These are phyloP conservation scores for Melanotus villosus DNA, from an alignment of 2,888 invertebrate genomes.

Conservation along the genomic window DNA sequence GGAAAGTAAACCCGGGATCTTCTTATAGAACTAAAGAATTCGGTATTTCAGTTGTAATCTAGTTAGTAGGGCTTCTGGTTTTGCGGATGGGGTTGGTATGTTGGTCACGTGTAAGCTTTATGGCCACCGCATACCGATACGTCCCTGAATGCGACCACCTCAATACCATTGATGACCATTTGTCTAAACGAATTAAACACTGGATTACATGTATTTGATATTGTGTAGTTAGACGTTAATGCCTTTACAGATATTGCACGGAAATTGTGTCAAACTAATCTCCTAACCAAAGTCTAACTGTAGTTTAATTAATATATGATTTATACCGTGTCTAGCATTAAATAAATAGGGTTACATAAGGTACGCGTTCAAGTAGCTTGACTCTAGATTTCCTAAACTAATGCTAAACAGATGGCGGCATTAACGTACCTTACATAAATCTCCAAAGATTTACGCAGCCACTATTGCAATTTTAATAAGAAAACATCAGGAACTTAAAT, in stretches of 20 bases:
- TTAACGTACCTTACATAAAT: too few relatives aligned
- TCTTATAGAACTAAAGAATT: constrained; percentile 46
- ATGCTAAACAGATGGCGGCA: too few relatives aligned
- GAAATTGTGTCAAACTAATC: not conserved
- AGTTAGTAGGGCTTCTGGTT: constrained; percentile 60
- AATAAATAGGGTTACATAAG: not conserved
- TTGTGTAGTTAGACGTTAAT: constrained; percentile 7
- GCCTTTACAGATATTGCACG: not conserved
- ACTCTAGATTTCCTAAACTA: too few relatives aligned
- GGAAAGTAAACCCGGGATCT: constrained; percentile 37
- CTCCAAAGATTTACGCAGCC: too few relatives aligned
- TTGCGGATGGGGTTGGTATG: constrained; percentile 56
- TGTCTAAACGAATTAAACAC: constrained; percentile 55
- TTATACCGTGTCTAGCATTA: not conserved
- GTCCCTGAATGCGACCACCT: constrained; percentile 55
- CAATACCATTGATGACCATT: constrained; percentile 58
- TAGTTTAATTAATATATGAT: not conserved
- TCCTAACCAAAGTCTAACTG: not conserved
- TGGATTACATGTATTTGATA: constrained; percentile 28
- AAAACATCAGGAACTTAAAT: too few relatives aligned
- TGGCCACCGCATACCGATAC: constrained; percentile 60
- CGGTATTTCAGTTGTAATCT: constrained; percentile 59
- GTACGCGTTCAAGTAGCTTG: too few relatives aligned
- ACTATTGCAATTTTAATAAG: too few relatives aligned
- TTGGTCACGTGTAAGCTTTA: constrained; percentile 60